phyloP scores from a whole-genome alignment of 2,888 invertebrate genomes.

The Trissolcus brochymenae region DNA sequence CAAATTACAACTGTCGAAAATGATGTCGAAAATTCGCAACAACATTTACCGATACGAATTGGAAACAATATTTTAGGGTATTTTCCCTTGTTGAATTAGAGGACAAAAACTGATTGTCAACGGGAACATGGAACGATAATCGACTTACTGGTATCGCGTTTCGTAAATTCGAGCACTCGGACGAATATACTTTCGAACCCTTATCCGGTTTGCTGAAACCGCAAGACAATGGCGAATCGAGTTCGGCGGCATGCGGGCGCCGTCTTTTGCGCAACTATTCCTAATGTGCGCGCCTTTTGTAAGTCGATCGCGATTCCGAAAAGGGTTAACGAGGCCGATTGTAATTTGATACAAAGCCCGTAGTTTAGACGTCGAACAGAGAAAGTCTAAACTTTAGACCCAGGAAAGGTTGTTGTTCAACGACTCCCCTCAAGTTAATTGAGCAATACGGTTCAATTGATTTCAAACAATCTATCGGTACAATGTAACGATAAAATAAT shows the following conservation, averaged over 20 bases:
- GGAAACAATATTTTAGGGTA: neutral
- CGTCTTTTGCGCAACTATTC: slow-evolving; percentile 46
- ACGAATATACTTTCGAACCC: slow-evolving; percentile 52
- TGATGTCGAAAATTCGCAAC: slow-evolving; percentile 3
- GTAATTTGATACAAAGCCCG: slow-evolving; percentile 49
- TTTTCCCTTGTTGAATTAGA: neutral
- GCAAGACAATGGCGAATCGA: slow-evolving; percentile 47
- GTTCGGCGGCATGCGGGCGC: slow-evolving; percentile 53
- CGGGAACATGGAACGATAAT: slow-evolving; percentile 5
- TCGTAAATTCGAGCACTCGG: slow-evolving; percentile 34
- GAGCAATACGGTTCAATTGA: slow-evolving; percentile 1
- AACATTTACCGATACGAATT: no score
- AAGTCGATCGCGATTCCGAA: slow-evolving; percentile 43
- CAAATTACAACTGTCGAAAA: slow-evolving; percentile 21
- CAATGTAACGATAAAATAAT: no score
- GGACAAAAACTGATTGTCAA: neutral
- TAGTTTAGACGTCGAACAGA: slow-evolving; percentile 26
- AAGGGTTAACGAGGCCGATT: slow-evolving; percentile 48
- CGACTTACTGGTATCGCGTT: slow-evolving; percentile 33
- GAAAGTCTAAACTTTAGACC: slow-evolving; percentile 20
- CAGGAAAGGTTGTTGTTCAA: slow-evolving; percentile 13
- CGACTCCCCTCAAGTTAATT: slow-evolving; percentile 14
- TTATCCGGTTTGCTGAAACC: slow-evolving; percentile 49
- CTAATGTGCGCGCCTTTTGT: slow-evolving; percentile 50
- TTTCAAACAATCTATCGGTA: no score